phyloP scores from a whole-genome alignment of 2,888 invertebrate species.

The Petrolisthes cinctipes region DNA sequence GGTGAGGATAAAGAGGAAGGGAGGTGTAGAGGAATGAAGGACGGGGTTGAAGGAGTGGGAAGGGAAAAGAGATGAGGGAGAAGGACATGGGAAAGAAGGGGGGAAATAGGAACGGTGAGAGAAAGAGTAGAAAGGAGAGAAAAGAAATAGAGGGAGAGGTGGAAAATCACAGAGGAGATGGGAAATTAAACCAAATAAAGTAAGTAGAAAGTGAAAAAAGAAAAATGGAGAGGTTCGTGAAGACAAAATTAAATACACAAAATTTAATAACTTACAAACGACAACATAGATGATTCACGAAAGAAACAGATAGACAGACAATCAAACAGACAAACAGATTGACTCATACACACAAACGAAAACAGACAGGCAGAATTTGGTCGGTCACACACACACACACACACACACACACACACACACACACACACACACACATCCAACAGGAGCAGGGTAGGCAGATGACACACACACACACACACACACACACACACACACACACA shows the following conservation, averaged over 20 bases:
- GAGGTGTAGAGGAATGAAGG: neutral
- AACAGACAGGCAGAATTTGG: neutral
- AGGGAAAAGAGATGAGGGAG: neutral
- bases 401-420: slow-evolving; percentile 1
- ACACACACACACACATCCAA: neutral
- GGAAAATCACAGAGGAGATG: neutral
- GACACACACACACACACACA: slow-evolving; percentile 23
- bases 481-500: slow-evolving; percentile 17
- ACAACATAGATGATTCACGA: too few species aligned
- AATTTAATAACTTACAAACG: too few species aligned
- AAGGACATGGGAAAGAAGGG: neutral
- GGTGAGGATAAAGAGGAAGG: neutral
- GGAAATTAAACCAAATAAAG: neutral
- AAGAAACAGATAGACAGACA: too few species aligned
- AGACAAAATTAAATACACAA: too few species aligned
- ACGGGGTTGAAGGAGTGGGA: neutral
- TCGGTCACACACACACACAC: neutral
- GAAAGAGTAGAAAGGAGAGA: neutral
- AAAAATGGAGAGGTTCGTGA: neutral
- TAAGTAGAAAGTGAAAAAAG: neutral
- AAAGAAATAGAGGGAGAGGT: neutral
- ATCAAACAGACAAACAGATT: too few species aligned
- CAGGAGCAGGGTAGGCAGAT: neutral
- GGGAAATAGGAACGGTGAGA: neutral
- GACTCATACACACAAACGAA: too few species aligned